Evolutionary conservation across 1,140 invertebrate genomes (phyloP).

Genomic region (Meloidogyne exigua): DNA sequence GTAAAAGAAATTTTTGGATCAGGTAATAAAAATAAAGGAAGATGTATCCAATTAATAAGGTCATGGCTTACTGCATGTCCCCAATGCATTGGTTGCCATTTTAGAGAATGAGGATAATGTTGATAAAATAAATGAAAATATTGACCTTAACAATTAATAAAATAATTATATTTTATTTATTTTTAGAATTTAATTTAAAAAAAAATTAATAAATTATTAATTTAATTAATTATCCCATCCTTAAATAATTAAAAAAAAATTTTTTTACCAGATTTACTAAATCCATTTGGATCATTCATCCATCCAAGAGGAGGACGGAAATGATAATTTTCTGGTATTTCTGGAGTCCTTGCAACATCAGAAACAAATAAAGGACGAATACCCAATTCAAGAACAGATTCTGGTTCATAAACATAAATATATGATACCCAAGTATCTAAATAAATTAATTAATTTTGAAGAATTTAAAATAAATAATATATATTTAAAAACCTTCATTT

Average conservation of each 20-base stretch:
- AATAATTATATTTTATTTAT: too few species aligned
- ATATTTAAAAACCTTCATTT: neutral
- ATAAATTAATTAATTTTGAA: neutral
- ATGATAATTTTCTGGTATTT: conserved; percentile 28
- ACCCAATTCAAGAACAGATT: conserved; percentile 21
- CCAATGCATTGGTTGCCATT: conserved; percentile 31
- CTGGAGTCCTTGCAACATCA: conserved; percentile 14
- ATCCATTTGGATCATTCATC: conserved; percentile 39
- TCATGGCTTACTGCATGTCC: conserved; percentile 28
- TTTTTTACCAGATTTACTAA: conserved; percentile 18
- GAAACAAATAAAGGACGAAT: conserved; percentile 23
- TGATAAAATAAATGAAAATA: conserved; percentile 35
- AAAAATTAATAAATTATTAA: neutral
- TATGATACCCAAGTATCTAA: conserved; percentile 28
- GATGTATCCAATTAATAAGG: conserved; percentile 31
- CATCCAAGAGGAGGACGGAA: conserved; percentile 31
- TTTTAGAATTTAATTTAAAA: too few species aligned
- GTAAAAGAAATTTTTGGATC: conserved; percentile 16
- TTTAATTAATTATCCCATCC: neutral
- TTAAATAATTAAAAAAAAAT: neutral
- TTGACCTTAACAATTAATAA: neutral
- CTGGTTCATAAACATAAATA: conserved; percentile 30
- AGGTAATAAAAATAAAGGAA: conserved; percentile 28
- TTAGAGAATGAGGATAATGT: conserved; percentile 28
- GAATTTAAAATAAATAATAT: neutral